Conservation (phyloP, 2,888 invertebrate species). For the Drosophila mimica region DNA sequence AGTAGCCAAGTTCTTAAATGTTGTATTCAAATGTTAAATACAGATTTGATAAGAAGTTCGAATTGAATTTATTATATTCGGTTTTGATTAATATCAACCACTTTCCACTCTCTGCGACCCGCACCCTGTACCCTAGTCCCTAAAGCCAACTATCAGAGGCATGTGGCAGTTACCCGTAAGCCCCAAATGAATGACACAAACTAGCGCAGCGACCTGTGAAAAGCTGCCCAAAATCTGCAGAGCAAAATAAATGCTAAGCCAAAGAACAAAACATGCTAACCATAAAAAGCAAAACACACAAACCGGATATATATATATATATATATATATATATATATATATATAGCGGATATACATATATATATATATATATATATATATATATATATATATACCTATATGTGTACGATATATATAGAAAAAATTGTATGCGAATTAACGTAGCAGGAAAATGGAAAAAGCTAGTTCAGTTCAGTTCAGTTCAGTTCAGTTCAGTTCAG, state of each 20-base stretch:
- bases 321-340: neutral
- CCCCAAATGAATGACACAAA: constrained; percentile 46
- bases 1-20: neutral
- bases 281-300: constrained; percentile 1
- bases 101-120: too few species aligned
- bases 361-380: neutral
- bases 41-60: neutral
- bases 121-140: too few species aligned
- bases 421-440: constrained; percentile 51
- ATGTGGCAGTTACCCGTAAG: constrained; percentile 25
- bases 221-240: constrained; percentile 67
- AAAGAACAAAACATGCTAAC: constrained; percentile 10
- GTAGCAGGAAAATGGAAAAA: constrained; percentile 37
- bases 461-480: too few species aligned
- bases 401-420: constrained; percentile 5
- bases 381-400: too few species aligned
- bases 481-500: too few species aligned
- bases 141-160: neutral
- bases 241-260: constrained; percentile 51
- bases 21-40: too few species aligned
- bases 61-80: neutral
- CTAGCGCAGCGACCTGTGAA: constrained; percentile 66
- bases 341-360: constrained; percentile 12
- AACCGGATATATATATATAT: neutral
- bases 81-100: neutral